These are phyloP conservation scores for Netelia melanura DNA, from an alignment of 2,888 invertebrate species.

Conservation along the genomic window DNA sequence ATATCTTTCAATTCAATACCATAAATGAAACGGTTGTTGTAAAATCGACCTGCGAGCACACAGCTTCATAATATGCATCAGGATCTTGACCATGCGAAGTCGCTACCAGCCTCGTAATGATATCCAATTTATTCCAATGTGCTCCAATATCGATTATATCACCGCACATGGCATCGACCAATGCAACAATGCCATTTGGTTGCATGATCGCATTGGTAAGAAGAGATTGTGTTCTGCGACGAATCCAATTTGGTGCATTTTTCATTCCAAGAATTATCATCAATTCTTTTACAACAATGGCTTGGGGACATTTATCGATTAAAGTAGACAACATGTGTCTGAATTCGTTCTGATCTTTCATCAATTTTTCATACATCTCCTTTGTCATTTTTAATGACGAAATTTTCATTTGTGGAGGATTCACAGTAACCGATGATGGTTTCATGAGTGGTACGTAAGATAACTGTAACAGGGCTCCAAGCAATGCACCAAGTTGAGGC, in stretches of 20 bases:
- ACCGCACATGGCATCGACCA: constrained; percentile 89
- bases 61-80: constrained; percentile 85
- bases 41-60: constrained; percentile 82
- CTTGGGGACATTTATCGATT: constrained; percentile 87
- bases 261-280: constrained; percentile 87
- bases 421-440: constrained; percentile 84
- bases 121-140: constrained; percentile 89
- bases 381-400: constrained; percentile 86
- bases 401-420: constrained; percentile 32
- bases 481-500: constrained; percentile 82
- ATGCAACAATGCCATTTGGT: constrained; percentile 88
- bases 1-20: neutral
- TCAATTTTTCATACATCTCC: constrained; percentile 86
- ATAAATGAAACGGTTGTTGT: constrained; percentile 21
- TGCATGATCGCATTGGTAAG: constrained; percentile 87
- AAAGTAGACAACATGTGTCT: constrained; percentile 85
- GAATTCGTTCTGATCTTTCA: constrained; percentile 86
- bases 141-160: constrained; percentile 86
- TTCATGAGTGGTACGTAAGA: constrained; percentile 89
- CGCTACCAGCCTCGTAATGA: constrained; percentile 88
- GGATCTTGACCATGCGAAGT: constrained; percentile 85
- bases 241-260: constrained; percentile 88
- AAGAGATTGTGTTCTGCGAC: constrained; percentile 87
- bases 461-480: constrained; percentile 90
- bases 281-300: constrained; percentile 89